Conservation (phyloP, 2,888 invertebrate species). For the Cerastis rubricosa region DNA sequence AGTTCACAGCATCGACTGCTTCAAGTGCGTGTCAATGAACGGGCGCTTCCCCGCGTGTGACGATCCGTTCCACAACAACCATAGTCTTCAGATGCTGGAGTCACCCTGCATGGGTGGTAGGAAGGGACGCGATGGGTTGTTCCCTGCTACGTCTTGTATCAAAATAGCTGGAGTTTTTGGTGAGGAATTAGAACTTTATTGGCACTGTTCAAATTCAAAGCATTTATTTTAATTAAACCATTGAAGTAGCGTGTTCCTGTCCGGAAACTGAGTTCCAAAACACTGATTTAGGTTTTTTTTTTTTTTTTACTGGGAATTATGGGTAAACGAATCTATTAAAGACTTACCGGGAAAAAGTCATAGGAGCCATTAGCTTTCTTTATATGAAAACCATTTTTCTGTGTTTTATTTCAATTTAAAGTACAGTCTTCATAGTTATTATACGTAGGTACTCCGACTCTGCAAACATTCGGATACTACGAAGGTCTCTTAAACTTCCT, state of each 20-base stretch:
- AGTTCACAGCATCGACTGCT: constrained; percentile 96
- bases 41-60: constrained; percentile 97
- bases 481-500: neutral
- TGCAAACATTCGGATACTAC: neutral
- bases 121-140: constrained; percentile 97
- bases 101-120: constrained; percentile 98
- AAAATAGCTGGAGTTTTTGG: constrained; percentile 98
- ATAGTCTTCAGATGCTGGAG: constrained; percentile 95
- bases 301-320: too few species aligned
- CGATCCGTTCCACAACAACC: constrained; percentile 98
- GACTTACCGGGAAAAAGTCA: too few species aligned
- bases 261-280: too few species aligned
- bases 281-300: too few species aligned
- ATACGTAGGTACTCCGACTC: too few species aligned
- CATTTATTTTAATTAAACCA: neutral
- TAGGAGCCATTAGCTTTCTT: too few species aligned
- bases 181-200: constrained; percentile 77
- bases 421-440: too few species aligned
- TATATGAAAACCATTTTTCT: too few species aligned
- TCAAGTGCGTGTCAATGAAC: constrained; percentile 98
- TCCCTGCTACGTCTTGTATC: constrained; percentile 99
- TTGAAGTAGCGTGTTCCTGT: neutral
- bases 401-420: too few species aligned
- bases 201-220: neutral
- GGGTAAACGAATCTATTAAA: too few species aligned